Percentiles rank a stretch among this genome's conserved stretches.
phyloP scores from a whole-genome alignment of 2,113 vertebrate species.

The Erinaceus europaeus region DNA sequence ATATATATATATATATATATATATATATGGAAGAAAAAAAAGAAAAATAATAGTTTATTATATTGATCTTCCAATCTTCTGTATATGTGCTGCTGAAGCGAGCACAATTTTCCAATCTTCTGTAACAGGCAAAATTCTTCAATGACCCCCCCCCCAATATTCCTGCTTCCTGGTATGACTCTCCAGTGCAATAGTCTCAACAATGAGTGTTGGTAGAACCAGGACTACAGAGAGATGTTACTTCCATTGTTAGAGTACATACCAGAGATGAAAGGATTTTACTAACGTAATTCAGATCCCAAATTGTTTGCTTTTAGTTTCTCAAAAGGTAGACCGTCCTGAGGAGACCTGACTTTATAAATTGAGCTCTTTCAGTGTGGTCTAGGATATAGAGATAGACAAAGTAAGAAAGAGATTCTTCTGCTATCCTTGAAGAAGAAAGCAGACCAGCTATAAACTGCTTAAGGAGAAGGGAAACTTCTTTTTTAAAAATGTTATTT shows the following conservation, averaged over 20 bases:
- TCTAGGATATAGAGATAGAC: not conserved
- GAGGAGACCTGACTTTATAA: not conserved
- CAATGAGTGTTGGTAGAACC: not conserved
- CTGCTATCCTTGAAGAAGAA: not conserved
- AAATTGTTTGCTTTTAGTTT: not conserved
- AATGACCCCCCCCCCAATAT: not conserved
- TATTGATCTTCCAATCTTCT: not conserved
- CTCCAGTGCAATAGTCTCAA: not conserved
- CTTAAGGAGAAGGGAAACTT: not conserved
- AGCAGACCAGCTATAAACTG: not conserved
- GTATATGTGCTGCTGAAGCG: too few relatives aligned
- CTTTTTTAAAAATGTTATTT: too few relatives aligned
- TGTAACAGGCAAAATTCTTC: too few relatives aligned
- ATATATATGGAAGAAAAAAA: too few relatives aligned
- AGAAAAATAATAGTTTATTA: not conserved
- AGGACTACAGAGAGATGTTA: not conserved
- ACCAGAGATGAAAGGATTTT: not conserved
- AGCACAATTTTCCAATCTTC: conserved; percentile 1
- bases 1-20: too few relatives aligned
- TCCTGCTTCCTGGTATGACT: not conserved
- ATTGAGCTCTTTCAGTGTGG: not conserved
- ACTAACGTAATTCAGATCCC: not conserved
- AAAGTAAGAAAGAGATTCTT: not conserved
- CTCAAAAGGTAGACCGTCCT: conserved; percentile 8
- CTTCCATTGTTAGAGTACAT: not conserved